Percentiles rank a stretch among this genome's conserved stretches.
phyloP scores from a whole-genome alignment of 2,797 vertebrate species.

The Enteromius paludinosus region DNA sequence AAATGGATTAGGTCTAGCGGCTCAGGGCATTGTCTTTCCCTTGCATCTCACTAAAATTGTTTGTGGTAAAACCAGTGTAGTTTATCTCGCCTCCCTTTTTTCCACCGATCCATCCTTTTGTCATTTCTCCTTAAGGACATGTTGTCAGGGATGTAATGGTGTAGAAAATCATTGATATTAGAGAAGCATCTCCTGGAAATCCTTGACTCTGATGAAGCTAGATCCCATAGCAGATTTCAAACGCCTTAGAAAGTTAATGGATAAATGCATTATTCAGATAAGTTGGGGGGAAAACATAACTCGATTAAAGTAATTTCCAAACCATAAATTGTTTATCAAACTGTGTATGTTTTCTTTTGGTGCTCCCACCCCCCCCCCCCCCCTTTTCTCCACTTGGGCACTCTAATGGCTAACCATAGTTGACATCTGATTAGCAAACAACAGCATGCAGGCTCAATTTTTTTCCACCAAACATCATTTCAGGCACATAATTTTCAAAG shows the following conservation, averaged over 20 bases:
- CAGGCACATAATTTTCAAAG: conserved; percentile 67
- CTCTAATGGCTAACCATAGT: conserved; percentile 57
- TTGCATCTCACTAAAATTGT: conserved; percentile 22
- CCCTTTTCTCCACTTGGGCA: neutral
- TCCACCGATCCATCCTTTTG: conserved; percentile 18
- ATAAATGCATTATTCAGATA: conserved; percentile 40
- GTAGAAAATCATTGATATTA: conserved; percentile 45
- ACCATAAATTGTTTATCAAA: conserved; percentile 44
- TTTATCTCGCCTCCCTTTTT: conserved; percentile 6
- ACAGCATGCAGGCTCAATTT: conserved; percentile 53
- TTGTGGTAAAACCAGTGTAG: conserved; percentile 17
- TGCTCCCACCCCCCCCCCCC: neutral
- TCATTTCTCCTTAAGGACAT: conserved; percentile 30
- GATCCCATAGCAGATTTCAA: conserved; percentile 17
- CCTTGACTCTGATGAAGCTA: conserved; percentile 33
- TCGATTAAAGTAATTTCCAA: conserved; percentile 44
- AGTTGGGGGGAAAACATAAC: conserved; percentile 28
- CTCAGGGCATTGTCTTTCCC: conserved; percentile 27
- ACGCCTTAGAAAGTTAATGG: conserved; percentile 27
- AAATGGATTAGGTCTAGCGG: conserved; percentile 20
- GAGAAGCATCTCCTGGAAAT: conserved; percentile 24
- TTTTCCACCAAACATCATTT: conserved; percentile 59
- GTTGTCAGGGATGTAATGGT: conserved; percentile 38
- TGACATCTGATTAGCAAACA: conserved; percentile 64
- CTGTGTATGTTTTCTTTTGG: conserved; percentile 35